A percentile compares a stretch with the other conserved stretches of the same genome.
Evolutionary conservation across 2,113 vertebrate species (phyloP).

Genomic region (Tachuris rubrigastra): DNA sequence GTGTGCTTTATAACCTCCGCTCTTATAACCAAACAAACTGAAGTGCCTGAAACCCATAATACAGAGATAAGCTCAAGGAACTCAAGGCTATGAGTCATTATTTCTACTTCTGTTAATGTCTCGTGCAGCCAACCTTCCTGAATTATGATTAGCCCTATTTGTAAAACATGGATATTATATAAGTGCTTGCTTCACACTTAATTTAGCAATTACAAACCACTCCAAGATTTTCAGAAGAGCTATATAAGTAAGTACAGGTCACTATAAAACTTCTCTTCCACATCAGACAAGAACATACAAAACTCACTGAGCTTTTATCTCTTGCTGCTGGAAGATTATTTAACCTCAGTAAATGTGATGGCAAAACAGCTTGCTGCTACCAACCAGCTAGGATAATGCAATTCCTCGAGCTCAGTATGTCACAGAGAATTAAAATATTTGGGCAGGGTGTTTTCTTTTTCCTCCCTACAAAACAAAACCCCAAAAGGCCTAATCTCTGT

Average conservation of each 20-base stretch:
- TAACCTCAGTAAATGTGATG: not conserved
- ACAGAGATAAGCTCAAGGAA: not conserved
- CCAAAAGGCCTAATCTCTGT: not conserved
- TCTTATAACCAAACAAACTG: not conserved
- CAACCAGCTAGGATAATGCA: not conserved
- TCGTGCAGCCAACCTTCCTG: not conserved
- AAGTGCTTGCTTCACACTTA: not conserved
- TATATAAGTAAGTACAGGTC: not conserved
- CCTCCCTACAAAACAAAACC: not conserved
- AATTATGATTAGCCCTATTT: not conserved
- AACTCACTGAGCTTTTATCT: not conserved
- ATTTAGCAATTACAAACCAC: not conserved
- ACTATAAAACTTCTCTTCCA: not conserved
- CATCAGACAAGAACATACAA: not conserved
- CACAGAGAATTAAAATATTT: not conserved
- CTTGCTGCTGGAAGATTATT: not conserved
- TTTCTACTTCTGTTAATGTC: not conserved
- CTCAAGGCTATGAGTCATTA: not conserved
- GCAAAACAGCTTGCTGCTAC: not conserved
- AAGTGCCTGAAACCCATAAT: not conserved
- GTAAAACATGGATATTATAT: not conserved
- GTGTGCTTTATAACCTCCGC: not conserved
- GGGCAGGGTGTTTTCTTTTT: not conserved
- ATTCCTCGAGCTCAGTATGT: not conserved
- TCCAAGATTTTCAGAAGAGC: not conserved